Evolutionary conservation across 2,797 vertebrate species (phyloP).

Genomic region (Liparis tanakae): DNA sequence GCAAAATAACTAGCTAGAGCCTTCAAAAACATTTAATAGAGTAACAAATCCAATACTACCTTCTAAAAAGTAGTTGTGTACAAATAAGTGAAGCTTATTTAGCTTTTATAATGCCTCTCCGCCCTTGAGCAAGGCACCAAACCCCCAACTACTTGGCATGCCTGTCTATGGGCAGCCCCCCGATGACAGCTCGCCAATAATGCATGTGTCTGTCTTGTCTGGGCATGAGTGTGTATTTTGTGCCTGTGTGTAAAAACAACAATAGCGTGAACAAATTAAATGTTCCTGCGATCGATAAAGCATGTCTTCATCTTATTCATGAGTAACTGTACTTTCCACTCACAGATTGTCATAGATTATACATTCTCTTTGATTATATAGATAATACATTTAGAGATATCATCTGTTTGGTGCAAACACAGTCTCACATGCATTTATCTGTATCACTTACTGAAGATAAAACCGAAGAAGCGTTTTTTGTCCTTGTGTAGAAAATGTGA

Average conservation of each 20-base stretch:
- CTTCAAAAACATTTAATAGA: neutral
- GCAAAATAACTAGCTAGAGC: neutral
- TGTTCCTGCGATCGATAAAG: constrained; percentile 5
- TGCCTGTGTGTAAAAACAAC: neutral
- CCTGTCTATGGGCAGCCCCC: neutral
- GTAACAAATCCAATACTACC: neutral
- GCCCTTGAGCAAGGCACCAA: neutral
- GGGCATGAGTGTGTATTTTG: neutral
- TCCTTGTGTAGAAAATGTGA: constrained; percentile 25
- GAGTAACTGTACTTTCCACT: constrained; percentile 7
- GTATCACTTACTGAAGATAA: constrained; percentile 26
- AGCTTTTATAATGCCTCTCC: neutral
- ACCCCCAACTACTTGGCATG: neutral
- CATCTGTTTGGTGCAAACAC: constrained; percentile 7
- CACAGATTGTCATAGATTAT: neutral
- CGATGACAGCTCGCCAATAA: neutral
- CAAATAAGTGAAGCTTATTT: neutral
- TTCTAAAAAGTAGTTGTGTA: neutral
- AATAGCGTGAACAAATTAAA: neutral
- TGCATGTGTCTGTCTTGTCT: neutral
- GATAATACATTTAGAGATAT: constrained; percentile 5
- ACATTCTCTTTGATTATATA: constrained; percentile 1
- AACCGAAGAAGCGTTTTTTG: constrained; percentile 20
- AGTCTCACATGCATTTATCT: constrained; percentile 6
- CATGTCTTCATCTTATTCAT: neutral